Percentiles rank a stretch among this genome's conserved stretches.
Evolutionary conservation across 2,113 vertebrate species (phyloP).

Genomic region (Amazona vittata): DNA sequence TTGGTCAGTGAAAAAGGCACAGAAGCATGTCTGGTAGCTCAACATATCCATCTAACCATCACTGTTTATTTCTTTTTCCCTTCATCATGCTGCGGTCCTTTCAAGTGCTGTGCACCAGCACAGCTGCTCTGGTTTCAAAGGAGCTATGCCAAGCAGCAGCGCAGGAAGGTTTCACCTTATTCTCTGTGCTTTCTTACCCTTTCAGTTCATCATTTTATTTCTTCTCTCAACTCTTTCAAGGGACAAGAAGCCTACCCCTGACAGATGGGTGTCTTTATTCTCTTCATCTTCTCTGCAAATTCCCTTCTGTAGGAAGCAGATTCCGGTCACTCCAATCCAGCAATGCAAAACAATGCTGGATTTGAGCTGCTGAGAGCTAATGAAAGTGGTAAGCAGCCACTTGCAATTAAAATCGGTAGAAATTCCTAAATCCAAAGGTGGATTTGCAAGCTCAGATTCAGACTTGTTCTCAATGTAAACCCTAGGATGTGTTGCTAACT

Average conservation of each 20-base stretch:
- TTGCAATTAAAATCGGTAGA: background rate
- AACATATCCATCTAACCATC: background rate
- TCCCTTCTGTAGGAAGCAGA: background rate
- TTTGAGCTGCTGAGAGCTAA: background rate
- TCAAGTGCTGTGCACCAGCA: background rate
- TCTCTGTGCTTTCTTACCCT: background rate
- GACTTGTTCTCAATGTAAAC: background rate
- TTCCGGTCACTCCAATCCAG: rapidly evolving
- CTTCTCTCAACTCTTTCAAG: background rate
- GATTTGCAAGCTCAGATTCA: background rate
- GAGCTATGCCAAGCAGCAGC: background rate
- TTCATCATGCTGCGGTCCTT: background rate
- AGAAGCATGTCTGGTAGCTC: background rate
- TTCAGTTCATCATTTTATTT: background rate
- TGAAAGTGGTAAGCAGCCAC: background rate
- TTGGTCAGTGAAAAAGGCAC: background rate
- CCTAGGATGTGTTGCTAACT: background rate
- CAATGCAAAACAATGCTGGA: background rate
- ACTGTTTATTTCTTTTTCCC: background rate
- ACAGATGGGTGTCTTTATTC: background rate
- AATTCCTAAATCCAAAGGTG: background rate
- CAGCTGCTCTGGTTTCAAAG: background rate
- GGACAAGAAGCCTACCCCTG: background rate
- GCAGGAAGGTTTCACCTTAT: background rate
- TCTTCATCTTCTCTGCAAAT: background rate